Evolutionary conservation across 2,113 vertebrate genomes (phyloP).

Genomic region (Butorides virescens): DNA sequence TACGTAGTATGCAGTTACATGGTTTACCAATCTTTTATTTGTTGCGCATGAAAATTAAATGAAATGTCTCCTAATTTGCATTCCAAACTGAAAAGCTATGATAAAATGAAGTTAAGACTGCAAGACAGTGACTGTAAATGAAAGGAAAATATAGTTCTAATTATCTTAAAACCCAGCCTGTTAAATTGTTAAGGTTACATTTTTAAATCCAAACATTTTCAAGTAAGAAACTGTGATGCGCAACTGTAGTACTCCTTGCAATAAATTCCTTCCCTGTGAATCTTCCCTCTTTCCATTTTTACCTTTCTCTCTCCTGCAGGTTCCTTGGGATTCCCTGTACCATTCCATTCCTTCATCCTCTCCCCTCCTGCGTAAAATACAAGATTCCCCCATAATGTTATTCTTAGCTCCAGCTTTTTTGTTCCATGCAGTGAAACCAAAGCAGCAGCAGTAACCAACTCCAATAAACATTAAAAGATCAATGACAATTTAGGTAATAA

Average conservation of each 20-base stretch:
- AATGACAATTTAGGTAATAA: constrained; percentile 20
- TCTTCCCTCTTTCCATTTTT: not conserved
- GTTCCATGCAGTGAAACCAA: constrained; percentile 4
- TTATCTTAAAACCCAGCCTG: not conserved
- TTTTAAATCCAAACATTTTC: not conserved
- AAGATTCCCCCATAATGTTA: not conserved
- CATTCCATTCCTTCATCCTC: not conserved
- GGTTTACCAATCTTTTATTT: not conserved
- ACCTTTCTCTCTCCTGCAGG: not conserved
- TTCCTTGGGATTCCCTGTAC: not conserved
- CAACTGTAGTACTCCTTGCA: not conserved
- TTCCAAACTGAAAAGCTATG: not conserved
- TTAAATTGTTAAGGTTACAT: not conserved
- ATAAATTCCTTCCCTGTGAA: not conserved
- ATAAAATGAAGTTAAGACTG: not conserved
- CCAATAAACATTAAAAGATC: constrained; percentile 28
- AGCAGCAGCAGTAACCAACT: not conserved
- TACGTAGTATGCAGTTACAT: not conserved
- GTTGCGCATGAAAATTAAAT: not conserved
- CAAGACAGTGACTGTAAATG: not conserved
- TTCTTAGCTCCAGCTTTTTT: not conserved
- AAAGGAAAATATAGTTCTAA: not conserved
- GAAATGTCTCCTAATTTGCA: not conserved
- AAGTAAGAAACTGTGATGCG: not conserved
- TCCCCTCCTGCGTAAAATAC: not conserved